Conservation (phyloP, 2,797 vertebrate genomes). For the Ambastaia sidthimunki region DNA sequence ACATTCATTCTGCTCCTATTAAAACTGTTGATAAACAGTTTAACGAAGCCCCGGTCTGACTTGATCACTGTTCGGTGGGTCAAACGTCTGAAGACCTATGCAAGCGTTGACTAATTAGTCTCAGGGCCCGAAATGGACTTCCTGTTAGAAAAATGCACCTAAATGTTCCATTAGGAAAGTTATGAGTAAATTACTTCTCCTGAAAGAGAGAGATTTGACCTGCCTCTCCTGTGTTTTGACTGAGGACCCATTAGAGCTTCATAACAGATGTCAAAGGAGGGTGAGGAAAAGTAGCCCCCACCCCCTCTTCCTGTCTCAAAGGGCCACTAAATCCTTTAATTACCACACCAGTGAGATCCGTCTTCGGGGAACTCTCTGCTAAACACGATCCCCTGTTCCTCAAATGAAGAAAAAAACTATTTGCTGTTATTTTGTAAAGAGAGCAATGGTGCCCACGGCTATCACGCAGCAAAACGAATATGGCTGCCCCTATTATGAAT, state of each 20-base stretch:
- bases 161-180: constrained; percentile 66
- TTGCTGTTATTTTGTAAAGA: constrained; percentile 58
- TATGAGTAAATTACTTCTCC: constrained; percentile 62
- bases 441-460: constrained; percentile 61
- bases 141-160: constrained; percentile 41
- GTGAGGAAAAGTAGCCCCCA: constrained; percentile 62
- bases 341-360: constrained; percentile 65
- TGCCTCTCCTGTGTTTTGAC: constrained; percentile 57
- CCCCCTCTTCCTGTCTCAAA: constrained; percentile 60
- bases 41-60: constrained; percentile 28
- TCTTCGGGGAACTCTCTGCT: constrained; percentile 64
- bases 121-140: constrained; percentile 43
- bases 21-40: constrained; percentile 47
- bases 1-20: constrained; percentile 38
- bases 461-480: constrained; percentile 53
- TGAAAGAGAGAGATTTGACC: constrained; percentile 62
- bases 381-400: constrained; percentile 64
- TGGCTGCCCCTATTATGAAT: constrained; percentile 57
- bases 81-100: constrained; percentile 48
- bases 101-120: constrained; percentile 62
- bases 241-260: constrained; percentile 63
- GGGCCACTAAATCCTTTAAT: constrained; percentile 75
- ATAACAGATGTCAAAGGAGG: constrained; percentile 62
- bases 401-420: constrained; percentile 61
- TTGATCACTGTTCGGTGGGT: not conserved